These are phyloP conservation scores for Astyanax mexicanus DNA, from an alignment of 2,797 vertebrate species.

Conservation along the genomic window DNA sequence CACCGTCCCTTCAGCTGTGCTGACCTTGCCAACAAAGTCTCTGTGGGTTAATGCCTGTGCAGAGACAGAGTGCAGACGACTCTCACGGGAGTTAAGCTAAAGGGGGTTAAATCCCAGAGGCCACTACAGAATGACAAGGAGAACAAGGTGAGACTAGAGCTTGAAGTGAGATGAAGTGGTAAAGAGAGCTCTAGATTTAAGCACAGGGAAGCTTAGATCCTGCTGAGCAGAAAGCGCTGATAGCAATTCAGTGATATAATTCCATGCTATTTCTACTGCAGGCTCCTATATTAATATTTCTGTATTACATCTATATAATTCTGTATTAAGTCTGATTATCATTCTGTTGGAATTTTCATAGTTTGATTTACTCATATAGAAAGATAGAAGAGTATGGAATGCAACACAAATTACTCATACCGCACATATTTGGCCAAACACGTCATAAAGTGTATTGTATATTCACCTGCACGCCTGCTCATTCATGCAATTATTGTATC, in stretches of 20 bases:
- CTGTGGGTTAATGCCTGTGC: conserved; percentile 40
- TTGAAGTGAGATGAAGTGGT: conserved; percentile 26
- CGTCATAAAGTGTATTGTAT: too few species aligned
- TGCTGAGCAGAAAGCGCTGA: not conserved
- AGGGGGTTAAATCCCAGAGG: conserved; percentile 33
- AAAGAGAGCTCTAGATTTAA: not conserved
- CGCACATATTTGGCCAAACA: too few species aligned
- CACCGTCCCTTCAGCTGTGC: conserved; percentile 27
- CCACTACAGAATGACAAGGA: not conserved
- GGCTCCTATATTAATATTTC: too few species aligned
- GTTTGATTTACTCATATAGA: too few species aligned
- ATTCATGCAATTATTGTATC: too few species aligned
- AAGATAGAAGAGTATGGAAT: too few species aligned
- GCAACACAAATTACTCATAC: too few species aligned
- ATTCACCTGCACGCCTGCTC: too few species aligned
- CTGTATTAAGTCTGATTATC: too few species aligned
- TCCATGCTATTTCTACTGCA: too few species aligned
- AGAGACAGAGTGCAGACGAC: conserved; percentile 21
- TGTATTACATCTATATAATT: too few species aligned
- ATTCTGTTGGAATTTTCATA: too few species aligned
- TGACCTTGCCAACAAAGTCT: conserved; percentile 39
- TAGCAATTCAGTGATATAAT: not conserved
- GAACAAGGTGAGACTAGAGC: conserved; percentile 19
- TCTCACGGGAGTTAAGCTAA: conserved; percentile 34
- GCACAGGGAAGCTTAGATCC: not conserved